phyloP scores from a whole-genome alignment of 2,888 invertebrate species.

The Steinernema hermaphroditum region DNA sequence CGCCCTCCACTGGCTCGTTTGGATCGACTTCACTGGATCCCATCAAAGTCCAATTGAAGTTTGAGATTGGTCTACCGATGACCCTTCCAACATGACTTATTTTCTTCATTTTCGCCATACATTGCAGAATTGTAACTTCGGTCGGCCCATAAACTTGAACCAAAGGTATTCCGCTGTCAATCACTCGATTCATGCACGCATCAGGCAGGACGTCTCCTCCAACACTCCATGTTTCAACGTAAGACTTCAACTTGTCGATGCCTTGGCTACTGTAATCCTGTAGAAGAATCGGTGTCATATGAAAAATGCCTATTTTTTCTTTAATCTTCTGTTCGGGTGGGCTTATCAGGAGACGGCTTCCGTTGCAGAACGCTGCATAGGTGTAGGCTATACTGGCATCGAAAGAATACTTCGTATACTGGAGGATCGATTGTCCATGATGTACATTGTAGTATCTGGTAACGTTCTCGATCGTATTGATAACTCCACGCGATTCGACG shows the following conservation, averaged over 20 bases:
- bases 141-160: conserved; percentile 13
- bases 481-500: conserved; percentile 47
- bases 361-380: background rate
- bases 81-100: background rate
- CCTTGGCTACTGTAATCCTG: background rate
- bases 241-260: background rate
- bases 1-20: background rate
- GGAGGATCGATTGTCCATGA: background rate
- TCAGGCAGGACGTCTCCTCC: conserved; percentile 1
- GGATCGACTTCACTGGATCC: background rate
- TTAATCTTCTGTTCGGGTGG: background rate
- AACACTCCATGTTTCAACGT: background rate
- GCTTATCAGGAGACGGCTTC: background rate
- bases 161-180: background rate
- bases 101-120: background rate
- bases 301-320: background rate
- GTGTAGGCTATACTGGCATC: conserved; percentile 7
- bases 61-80: background rate
- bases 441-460: background rate
- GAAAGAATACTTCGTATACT: background rate
- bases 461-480: conserved; percentile 47
- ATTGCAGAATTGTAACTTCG: background rate
- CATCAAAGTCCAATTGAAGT: background rate
- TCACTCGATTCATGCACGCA: background rate
- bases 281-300: conserved; percentile 5